Conservation (phyloP, 1,140 invertebrate genomes). For the Manduca sexta region DNA sequence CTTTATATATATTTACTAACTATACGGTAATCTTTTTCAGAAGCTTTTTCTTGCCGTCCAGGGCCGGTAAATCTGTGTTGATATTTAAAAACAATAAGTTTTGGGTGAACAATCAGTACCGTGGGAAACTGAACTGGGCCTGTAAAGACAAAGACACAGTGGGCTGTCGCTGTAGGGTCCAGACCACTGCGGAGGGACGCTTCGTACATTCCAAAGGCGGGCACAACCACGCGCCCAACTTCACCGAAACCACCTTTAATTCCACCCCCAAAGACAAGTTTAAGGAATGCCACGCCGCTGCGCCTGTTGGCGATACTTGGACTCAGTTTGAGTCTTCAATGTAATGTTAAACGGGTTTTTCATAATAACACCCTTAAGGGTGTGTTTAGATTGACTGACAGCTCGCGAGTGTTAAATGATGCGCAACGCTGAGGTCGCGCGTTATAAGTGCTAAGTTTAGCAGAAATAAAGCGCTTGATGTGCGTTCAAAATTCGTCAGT, state of each 20-base stretch:
- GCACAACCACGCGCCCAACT: constrained; percentile 58
- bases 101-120: constrained; percentile 61
- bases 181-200: constrained; percentile 53
- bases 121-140: constrained; percentile 63
- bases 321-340: no score
- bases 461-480: no score
- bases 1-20: no score
- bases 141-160: constrained; percentile 59
- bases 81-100: constrained; percentile 64
- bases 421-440: no score
- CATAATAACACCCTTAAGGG: not conserved
- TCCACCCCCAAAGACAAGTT: constrained; percentile 19
- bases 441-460: no score
- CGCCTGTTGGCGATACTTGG: constrained; percentile 1
- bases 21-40: constrained; percentile 32
- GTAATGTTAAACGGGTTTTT: no score
- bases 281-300: constrained; percentile 20
- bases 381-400: no score
- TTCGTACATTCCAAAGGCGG: constrained; percentile 53
- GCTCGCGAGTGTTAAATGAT: no score
- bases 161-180: constrained; percentile 56
- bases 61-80: constrained; percentile 61
- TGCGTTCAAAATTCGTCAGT: no score
- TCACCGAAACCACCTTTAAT: constrained; percentile 47
- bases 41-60: constrained; percentile 62